Evolutionary conservation across 2,113 vertebrate species (phyloP).

Genomic region (Vicugna pacos): DNA sequence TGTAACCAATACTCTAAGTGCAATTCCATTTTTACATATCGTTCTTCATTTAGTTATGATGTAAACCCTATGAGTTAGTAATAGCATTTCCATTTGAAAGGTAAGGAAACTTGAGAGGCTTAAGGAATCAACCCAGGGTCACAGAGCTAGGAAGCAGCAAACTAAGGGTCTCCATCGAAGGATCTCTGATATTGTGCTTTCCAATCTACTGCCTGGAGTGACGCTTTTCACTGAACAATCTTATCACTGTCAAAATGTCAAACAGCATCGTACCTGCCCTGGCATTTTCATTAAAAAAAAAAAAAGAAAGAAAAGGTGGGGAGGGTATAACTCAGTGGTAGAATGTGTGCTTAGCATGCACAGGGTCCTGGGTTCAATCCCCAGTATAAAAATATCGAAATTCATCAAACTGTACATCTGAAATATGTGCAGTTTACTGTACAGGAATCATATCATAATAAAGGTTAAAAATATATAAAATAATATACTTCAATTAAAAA

Average conservation of each 20-base stretch:
- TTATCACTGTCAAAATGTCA: not conserved
- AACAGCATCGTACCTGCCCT: not conserved
- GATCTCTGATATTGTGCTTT: not conserved
- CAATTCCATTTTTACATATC: not conserved
- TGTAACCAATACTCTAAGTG: not conserved
- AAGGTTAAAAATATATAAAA: too few species aligned
- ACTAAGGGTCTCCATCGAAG: not conserved
- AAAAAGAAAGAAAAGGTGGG: too few species aligned
- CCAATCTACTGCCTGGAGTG: not conserved
- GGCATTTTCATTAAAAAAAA: not conserved
- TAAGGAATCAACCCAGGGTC: conserved; percentile 9
- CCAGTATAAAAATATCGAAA: too few species aligned
- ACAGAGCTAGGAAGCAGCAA: not conserved
- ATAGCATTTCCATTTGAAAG: not conserved
- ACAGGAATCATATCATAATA: too few species aligned
- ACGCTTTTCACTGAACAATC: not conserved
- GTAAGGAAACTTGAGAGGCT: not conserved
- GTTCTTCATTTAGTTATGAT: not conserved
- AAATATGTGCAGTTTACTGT: too few species aligned
- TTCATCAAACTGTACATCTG: too few species aligned
- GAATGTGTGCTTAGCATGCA: too few species aligned
- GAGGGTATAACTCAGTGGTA: too few species aligned
- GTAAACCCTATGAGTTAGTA: not conserved
- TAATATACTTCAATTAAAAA: too few species aligned
- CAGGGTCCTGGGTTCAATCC: too few species aligned